Percentiles rank a stretch among this genome's conserved stretches.
phyloP scores from a whole-genome alignment of 1,140 invertebrate species.

The Drosophila obscura region DNA sequence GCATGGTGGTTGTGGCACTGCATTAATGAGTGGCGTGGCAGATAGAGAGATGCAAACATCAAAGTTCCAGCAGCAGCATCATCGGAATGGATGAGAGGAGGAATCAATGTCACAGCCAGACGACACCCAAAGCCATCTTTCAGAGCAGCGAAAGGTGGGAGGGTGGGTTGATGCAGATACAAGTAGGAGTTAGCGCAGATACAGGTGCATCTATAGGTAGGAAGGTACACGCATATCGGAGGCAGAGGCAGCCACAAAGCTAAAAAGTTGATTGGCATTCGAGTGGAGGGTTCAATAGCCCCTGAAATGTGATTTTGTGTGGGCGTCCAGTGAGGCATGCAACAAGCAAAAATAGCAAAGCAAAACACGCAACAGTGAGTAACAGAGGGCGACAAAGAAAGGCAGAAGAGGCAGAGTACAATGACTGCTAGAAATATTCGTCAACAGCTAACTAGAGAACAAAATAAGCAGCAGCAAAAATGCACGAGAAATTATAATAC shows the following conservation, averaged over 20 bases:
- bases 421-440: constrained; percentile 28
- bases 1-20: constrained; percentile 34
- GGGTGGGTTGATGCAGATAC: neutral
- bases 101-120: constrained; percentile 65
- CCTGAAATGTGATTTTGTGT: constrained; percentile 7
- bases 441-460: constrained; percentile 60
- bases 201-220: too few species aligned
- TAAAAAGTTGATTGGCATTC: too few species aligned
- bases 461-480: constrained; percentile 3
- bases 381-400: neutral
- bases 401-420: constrained; percentile 8
- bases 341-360: constrained; percentile 39
- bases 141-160: constrained; percentile 24
- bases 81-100: constrained; percentile 19
- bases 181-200: too few species aligned
- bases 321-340: constrained; percentile 53
- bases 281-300: too few species aligned
- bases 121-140: constrained; percentile 26
- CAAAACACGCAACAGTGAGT: neutral
- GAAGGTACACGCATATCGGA: too few species aligned
- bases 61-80: constrained; percentile 42
- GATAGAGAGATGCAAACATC: constrained; percentile 41
- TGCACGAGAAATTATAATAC: constrained; percentile 22
- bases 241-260: too few species aligned
- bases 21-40: constrained; percentile 63